Conservation (phyloP, 2,113 vertebrate genomes). For the Oceanodroma tethys region DNA sequence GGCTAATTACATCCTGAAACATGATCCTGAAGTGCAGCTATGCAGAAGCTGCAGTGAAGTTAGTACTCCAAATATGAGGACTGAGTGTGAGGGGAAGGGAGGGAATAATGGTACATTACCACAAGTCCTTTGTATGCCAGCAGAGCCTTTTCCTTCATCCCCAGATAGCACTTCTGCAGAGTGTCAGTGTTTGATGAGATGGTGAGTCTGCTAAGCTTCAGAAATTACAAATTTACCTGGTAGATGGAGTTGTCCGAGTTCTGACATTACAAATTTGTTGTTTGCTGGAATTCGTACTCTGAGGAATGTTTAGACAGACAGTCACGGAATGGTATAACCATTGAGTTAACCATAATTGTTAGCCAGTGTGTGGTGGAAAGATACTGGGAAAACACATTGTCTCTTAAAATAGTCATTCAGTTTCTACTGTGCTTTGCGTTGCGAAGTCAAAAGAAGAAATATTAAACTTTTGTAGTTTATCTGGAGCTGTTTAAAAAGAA, state of each 20-base stretch:
- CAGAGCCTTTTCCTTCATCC: slow-evolving; percentile 51
- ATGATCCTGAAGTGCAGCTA: slow-evolving; percentile 9
- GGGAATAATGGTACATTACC: slow-evolving; percentile 61
- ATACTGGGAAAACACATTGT: background rate
- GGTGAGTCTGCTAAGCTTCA: slow-evolving; percentile 49
- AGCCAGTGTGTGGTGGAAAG: background rate
- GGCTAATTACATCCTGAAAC: slow-evolving; percentile 64
- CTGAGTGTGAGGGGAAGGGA: background rate
- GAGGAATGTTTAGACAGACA: background rate
- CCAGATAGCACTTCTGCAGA: slow-evolving; percentile 7
- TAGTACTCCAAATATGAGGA: slow-evolving; percentile 12
- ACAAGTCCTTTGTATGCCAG: slow-evolving; percentile 39
- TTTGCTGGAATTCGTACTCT: background rate
- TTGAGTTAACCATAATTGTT: slow-evolving; percentile 71
- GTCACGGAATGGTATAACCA: slow-evolving; percentile 25
- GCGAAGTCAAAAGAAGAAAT: background rate
- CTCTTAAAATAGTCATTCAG: background rate
- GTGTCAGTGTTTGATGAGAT: slow-evolving; percentile 1
- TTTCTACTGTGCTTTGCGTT: background rate
- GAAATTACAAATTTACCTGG: slow-evolving; percentile 57
- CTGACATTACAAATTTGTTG: background rate
- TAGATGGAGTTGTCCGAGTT: slow-evolving; percentile 20
- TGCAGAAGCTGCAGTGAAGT: slow-evolving; percentile 1
- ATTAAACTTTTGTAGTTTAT: background rate
- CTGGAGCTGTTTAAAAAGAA: background rate